Conservation (phyloP, 2,888 invertebrate genomes). For the Thera obeliscata region DNA sequence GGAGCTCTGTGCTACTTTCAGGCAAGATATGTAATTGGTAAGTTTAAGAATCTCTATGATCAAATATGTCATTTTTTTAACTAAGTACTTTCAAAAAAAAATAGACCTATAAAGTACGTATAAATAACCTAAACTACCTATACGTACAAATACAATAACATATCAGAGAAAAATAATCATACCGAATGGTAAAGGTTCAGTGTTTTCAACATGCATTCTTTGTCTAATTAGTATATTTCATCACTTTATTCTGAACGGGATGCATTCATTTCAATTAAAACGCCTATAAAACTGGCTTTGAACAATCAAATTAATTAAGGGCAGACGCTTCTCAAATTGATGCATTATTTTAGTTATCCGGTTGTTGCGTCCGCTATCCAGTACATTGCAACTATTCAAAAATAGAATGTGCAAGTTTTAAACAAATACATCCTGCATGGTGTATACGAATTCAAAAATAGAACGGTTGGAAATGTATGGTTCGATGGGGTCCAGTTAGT, state of each 20-base stretch:
- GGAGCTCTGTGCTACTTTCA: constrained; percentile 78
- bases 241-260: constrained; percentile 6
- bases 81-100: no score
- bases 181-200: neutral
- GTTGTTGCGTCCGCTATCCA: constrained; percentile 21
- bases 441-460: constrained; percentile 2
- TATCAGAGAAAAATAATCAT: neutral
- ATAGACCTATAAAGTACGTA: no score
- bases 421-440: constrained; percentile 14
- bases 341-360: constrained; percentile 28
- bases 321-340: constrained; percentile 28
- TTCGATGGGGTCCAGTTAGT: neutral
- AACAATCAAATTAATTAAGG: constrained; percentile 28
- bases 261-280: constrained; percentile 15
- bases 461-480: neutral
- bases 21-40: constrained; percentile 77
- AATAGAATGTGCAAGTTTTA: constrained; percentile 15
- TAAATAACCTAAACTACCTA: no score
- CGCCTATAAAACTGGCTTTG: constrained; percentile 4
- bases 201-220: neutral
- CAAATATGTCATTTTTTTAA: neutral
- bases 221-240: constrained; percentile 1
- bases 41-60: constrained; percentile 43
- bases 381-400: constrained; percentile 21
- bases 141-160: no score